A percentile compares a stretch with the other conserved stretches of the same genome.
phyloP scores from a whole-genome alignment of 2,113 vertebrate genomes.

The Seriola aureovittata region DNA sequence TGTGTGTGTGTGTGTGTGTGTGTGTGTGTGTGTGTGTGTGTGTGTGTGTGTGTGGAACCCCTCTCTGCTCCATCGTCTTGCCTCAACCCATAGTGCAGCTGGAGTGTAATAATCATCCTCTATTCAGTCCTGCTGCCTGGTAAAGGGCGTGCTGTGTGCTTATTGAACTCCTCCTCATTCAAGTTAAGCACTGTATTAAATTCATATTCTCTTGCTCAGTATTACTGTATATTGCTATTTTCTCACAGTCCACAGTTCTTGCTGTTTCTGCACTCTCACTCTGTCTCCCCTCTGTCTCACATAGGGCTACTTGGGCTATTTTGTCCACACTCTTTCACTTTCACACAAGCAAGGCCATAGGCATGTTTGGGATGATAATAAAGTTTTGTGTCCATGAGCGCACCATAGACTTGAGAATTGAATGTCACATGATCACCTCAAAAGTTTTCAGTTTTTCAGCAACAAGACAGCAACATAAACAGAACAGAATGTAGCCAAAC shows the following conservation, averaged over 20 bases:
- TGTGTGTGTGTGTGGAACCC: too few relatives aligned
- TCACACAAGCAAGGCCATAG: neutral
- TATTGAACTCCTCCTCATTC: conserved; percentile 59
- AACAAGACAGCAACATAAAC: too few relatives aligned
- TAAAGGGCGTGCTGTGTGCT: conserved; percentile 50
- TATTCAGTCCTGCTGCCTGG: conserved; percentile 50
- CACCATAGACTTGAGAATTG: neutral
- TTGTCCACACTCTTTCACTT: neutral
- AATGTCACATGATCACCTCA: neutral
- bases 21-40: too few relatives aligned
- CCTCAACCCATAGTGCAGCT: conserved; percentile 47
- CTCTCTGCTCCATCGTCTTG: conserved; percentile 39
- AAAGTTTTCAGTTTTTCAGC: neutral
- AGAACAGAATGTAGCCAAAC: too few relatives aligned
- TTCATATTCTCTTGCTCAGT: conserved; percentile 30
- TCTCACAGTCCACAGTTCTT: neutral
- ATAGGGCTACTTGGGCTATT: neutral
- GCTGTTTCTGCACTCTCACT: neutral
- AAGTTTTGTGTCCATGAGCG: neutral
- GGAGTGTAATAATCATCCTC: conserved; percentile 64
- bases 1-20: too few relatives aligned
- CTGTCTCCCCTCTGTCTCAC: too few relatives aligned
- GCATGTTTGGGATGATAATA: neutral
- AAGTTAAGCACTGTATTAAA: conserved; percentile 48
- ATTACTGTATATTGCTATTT: conserved; percentile 27